Evolutionary conservation across 2,113 vertebrate genomes (phyloP), one percentile per base, ranked within the genome.

Genomic region (Heliornis fulica): DNA sequence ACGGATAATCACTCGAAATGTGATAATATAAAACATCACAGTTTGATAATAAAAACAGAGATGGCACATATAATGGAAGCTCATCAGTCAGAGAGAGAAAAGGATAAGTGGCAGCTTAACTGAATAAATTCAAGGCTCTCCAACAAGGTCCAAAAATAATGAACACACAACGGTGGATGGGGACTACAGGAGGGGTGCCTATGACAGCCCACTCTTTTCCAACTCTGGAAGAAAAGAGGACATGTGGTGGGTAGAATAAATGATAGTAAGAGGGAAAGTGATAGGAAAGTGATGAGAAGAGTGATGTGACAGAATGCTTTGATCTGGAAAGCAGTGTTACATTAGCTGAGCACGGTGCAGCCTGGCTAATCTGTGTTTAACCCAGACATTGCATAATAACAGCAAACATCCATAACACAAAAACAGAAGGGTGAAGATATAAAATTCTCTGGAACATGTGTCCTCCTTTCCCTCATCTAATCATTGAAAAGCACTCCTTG

Each of bases 301-400:
- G 51, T 3, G 29, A 78, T 15, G 60, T 48, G n/a, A 12, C 0
- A 0, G 13, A 11, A 5, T 0, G 0, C 6, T 54, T 23, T 56
- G 46, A 4, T 38, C 20, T 69, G 31, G 54, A 21, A 89, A 65
- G 36, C 1, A 2, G 4, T 15, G 12, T 45, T 71, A 13, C 25
- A 2, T 8, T 28, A 46, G 36, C 31, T 7, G 19, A 78, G 50
- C 51, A 7, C 23, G 45, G 23, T 40, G 8, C 17, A 31, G 43
- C 41, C 71, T 53, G 5, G 0, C 25, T 56, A 11, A 31, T 15
- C 84, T 25, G 45, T 13, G 5, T 32, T 54, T 53, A 46, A 38
- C 43, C 7, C 26, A 43, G 26, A 34, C 28, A 36, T 46, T 23
- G 50, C 32, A 15, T 23, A 32, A 15, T 13, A 84, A 41, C 38